phyloP scores from a whole-genome alignment of 2,888 invertebrate species.

The Hydrotaea cyrtoneurina region DNA sequence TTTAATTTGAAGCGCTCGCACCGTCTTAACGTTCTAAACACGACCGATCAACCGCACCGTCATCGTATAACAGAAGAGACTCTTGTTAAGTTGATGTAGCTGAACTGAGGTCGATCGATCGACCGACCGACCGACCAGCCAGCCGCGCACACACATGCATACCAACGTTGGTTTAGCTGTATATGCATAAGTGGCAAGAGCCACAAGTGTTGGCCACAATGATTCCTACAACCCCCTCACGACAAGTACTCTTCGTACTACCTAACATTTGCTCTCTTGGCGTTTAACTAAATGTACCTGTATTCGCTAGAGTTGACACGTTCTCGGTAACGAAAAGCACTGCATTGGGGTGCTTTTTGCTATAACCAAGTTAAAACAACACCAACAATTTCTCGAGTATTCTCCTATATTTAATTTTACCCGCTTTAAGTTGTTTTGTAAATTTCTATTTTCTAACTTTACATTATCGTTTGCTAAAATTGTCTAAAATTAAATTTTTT shows the following conservation, averaged over 20 bases:
- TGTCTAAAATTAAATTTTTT: too few relatives aligned
- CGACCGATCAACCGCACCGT: conserved; percentile 65
- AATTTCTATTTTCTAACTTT: too few relatives aligned
- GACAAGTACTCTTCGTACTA: neutral
- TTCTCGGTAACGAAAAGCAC: neutral
- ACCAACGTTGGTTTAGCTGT: neutral
- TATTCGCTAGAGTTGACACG: neutral
- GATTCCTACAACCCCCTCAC: neutral
- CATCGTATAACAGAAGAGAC: conserved; percentile 65
- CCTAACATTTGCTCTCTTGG: neutral
- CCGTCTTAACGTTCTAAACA: conserved; percentile 60
- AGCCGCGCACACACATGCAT: conserved; percentile 21
- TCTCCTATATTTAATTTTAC: too few relatives aligned
- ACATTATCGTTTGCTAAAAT: too few relatives aligned
- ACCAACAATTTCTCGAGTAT: too few relatives aligned
- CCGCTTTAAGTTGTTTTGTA: too few relatives aligned
- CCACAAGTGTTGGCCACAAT: conserved; percentile 21
- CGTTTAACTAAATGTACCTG: neutral
- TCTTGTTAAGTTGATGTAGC: conserved; percentile 57
- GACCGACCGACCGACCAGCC: conserved; percentile 52
- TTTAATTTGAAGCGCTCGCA: conserved; percentile 13
- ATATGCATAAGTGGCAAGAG: neutral
- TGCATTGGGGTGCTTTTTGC: too few relatives aligned
- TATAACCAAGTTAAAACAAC: too few relatives aligned
- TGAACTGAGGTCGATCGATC: conserved; percentile 54